Base-by-base conservation (phyloP, 2,113 vertebrate genomes). In the Cryptotis parvus region DNA sequence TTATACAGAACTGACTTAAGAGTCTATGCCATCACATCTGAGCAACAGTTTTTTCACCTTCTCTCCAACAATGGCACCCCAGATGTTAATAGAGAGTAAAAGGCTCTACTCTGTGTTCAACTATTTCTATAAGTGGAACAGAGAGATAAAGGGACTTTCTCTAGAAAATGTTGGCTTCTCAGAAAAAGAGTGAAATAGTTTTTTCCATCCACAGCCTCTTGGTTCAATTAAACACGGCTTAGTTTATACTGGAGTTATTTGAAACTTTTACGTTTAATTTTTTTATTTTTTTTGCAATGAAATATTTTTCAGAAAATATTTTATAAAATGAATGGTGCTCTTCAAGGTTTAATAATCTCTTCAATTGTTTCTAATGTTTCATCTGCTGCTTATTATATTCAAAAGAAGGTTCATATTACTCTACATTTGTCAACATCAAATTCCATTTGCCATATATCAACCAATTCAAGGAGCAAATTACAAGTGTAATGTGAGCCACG, bases 401-500 rank as follows among this genome's bases (percentile, higher is more conserved):
- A 74, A 92, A 37, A n/a, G n/a, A n/a, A 43, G 91, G 86, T 94
- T 95, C 92, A 61, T 20, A 84, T 96, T 91, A n/a, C 33, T 92
- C 68, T 80, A 81, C 65, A 89, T 89, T 92, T 95, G 61, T 96
- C 55, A 81, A 91, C 68, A 89, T 89, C 94, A 92, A 93, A 94
- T 96, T 95, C 92, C 87, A 95, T 95, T 96, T 95, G 90, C 84
- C 87, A 94, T 90, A 95, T 93, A 92, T 91, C 76, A 91, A 14
- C 84, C 81, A 73, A 52, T 91, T 87, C n/a, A 94, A 91, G 55
- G 12, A 81, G 74, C 45, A 91, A 70, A 87, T 61, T 70, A n/a
- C 73, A 74, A 70, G 52, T 72, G 12, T 78, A 81, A 82, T 85
- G 84, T 72, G 89, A 80, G 92, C 37, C 33, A 55, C 12, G 80